Evolutionary conservation across 2,888 invertebrate species (phyloP), one percentile per base, ranked within the genome.

Genomic region (Sialis lutaria): DNA sequence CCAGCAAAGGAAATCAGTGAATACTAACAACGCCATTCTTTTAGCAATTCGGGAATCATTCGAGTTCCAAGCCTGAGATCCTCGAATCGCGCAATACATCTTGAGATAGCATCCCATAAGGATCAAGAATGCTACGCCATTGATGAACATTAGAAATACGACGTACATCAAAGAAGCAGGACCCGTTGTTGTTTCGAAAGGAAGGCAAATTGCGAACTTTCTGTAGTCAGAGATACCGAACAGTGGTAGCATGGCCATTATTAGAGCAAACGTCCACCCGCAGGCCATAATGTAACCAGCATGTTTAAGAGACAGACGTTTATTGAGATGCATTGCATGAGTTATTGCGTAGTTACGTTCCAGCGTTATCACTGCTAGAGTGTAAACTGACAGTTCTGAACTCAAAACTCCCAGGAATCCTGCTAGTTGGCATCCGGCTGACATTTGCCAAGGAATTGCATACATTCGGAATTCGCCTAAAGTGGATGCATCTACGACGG

Each of bases 1-100:
- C 96, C 96, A 97, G 69, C 96, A 97, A 42, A 95, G 72, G 60
- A 97, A 91, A 65, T 97, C 96, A 0, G 96, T 97, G 64, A 95
- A 93, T 3, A 97, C 95, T 48, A 97, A 72, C 40, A 97, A 67
- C 1, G 96, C 93, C 95, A 96, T 96, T 39, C 93, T 74, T 64
- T 93, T 93, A 40, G 96, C 95, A 55, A 96, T 92, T 46, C 93
- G 74, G 7, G 92, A 91, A 65, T 96, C 95, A 65, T 95, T 95
- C 4, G 91, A 91, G 64, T 95, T 95, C 95, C 95, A 95, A 0
- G 92, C 92, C 63, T 90, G 86, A 55, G 92, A 92, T 49, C 93
- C 93, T n/a, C 93, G 76, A 54, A 96, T 93, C 47, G 92, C 91
- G 68, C 93, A 91, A 68, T 95, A 96, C 91, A 96, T 95, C 67